A percentile compares a stretch with the other conserved stretches of the same genome.
Evolutionary conservation across 2,113 vertebrate genomes (phyloP).

Genomic region (Lophochroa leadbeateri): DNA sequence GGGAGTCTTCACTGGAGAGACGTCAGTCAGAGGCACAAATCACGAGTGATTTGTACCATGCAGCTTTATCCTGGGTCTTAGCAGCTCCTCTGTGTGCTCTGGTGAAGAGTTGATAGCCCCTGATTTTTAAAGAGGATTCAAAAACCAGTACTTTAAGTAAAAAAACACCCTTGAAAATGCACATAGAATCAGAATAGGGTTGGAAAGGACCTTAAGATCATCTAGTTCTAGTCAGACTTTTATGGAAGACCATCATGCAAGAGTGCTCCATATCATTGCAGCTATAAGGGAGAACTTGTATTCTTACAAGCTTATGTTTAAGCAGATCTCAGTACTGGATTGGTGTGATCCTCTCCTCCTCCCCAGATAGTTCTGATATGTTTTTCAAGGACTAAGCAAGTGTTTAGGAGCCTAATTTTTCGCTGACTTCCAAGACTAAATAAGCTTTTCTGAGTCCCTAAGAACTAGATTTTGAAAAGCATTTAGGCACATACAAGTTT

Average conservation of each 20-base stretch:
- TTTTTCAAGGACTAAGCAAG: not conserved
- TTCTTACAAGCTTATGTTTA: not conserved
- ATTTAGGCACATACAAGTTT: not conserved
- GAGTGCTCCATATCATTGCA: not conserved
- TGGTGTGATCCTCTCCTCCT: not conserved
- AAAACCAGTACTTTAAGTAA: not conserved
- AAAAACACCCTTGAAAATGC: not conserved
- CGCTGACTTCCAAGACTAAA: not conserved
- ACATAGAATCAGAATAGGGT: not conserved
- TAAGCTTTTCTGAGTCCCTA: not conserved
- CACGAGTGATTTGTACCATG: not conserved
- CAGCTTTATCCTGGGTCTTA: not conserved
- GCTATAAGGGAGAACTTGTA: not conserved
- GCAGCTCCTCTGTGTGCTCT: not conserved
- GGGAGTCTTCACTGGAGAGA: not conserved
- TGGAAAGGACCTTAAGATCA: not conserved
- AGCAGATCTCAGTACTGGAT: not conserved
- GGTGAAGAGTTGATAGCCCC: not conserved
- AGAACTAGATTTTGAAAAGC: not conserved
- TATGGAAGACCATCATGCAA: not conserved
- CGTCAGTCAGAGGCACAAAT: slow-evolving; percentile 11
- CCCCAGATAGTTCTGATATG: not conserved
- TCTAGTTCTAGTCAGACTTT: not conserved
- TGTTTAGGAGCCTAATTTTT: not conserved
- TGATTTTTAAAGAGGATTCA: not conserved